Evolutionary conservation across 1,140 invertebrate genomes (phyloP), one percentile per base, ranked within the genome.

Genomic region (Bombus polaris): DNA sequence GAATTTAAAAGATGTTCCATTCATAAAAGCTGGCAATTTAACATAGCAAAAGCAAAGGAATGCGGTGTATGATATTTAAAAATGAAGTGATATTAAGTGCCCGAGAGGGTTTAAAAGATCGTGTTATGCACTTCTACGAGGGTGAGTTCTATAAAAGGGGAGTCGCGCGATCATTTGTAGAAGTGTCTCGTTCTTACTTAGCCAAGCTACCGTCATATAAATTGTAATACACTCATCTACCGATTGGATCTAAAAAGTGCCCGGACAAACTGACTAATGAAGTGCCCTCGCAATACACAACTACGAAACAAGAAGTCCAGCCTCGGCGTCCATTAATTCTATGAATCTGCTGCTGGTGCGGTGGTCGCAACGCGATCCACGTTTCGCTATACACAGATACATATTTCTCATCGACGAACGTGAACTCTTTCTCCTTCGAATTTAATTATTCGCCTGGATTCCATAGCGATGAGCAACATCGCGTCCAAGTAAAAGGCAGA

Each of bases 131-230:
- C 53, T 35, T 9, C 5, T 59, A 39, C 28, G 37, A 39, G 57
- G 37, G 57, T 66, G 37, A 78, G n/a, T 44, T 78, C 75, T 65
- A 42, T 39, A 65, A 65, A 62, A 62, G 75, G 25, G 57, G 13
- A 62, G 35, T 78, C 57, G 37, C 15, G 35, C 35, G 57, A 77
- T 77, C 75, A 62, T 77, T 77, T 62, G 53, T 62, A 62, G 57
- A 77, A 59, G 35, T 77, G 57, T 62, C 75, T 77, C 75, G 57
- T 62, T 39, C 53, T 77, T 77, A 62, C 59, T 77, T 39, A 77
- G 25, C 75, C 28, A 18, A 18, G 25, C 35, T 12, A 25, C 57
- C 28, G 15, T 78, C 75, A 42, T 32, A 78, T 65, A 78, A 78
- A 78, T 78, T 37, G 57, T 78, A 62, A 78, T 78, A 78, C 57